These are phyloP conservation scores for human DNA, from an alignment of 2,113 vertebrate genomes.

Conservation along the genomic window DNA sequence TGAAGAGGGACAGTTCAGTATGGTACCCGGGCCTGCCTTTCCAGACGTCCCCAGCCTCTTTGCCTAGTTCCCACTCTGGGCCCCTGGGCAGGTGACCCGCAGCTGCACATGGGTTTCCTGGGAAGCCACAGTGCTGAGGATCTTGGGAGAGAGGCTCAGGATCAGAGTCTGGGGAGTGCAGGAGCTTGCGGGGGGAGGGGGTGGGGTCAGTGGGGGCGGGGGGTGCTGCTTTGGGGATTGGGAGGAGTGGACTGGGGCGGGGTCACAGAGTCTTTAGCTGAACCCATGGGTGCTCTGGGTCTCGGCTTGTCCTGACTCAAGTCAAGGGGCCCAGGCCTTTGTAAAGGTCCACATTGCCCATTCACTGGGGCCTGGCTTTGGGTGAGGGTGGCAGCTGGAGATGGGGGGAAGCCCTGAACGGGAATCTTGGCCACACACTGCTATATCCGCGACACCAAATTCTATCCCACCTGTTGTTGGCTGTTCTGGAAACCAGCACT, in stretches of 20 bases:
- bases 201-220: too few species aligned
- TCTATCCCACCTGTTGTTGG: not conserved
- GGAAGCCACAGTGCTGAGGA: not conserved
- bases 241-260: not conserved
- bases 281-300: not conserved
- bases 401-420: not conserved
- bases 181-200: too few species aligned
- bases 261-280: not conserved
- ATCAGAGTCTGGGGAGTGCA: not conserved
- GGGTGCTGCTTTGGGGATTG: not conserved
- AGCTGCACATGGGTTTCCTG: not conserved
- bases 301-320: not conserved
- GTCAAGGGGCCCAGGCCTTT: not conserved
- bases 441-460: fast-evolving
- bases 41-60: not conserved
- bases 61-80: too few species aligned
- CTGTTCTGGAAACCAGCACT: not conserved
- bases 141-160: fast-evolving
- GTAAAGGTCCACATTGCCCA: fast-evolving
- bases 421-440: not conserved
- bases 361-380: not conserved
- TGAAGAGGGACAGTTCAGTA: not conserved
- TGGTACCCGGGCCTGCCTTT: fast-evolving
- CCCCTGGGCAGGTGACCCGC: too few species aligned
- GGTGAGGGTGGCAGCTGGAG: not conserved